Conservation (phyloP, 2,888 invertebrate species). For the Plagiodera versicolora region DNA sequence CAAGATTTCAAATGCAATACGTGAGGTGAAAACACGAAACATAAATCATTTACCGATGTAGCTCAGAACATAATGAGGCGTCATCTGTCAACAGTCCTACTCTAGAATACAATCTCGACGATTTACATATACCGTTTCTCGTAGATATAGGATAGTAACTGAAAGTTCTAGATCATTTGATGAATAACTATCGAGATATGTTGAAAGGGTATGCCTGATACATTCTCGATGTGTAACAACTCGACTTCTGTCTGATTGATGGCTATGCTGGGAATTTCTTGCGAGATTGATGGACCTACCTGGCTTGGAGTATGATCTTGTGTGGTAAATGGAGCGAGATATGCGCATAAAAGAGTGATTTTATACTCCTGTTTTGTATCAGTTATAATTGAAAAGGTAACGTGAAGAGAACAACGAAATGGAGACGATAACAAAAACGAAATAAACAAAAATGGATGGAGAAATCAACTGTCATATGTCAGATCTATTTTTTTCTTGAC, state of each 20-base stretch:
- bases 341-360: neutral
- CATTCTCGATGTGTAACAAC: conserved; percentile 30
- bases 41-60: neutral
- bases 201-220: conserved; percentile 34
- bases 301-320: neutral
- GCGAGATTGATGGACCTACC: conserved; percentile 25
- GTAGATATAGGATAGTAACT: conserved; percentile 28
- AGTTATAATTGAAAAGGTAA: too few species aligned
- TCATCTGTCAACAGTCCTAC: conserved; percentile 15
- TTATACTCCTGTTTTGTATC: too few species aligned
- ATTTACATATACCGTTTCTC: conserved; percentile 33
- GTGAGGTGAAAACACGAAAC: too few species aligned
- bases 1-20: too few species aligned
- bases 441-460: too few species aligned
- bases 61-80: conserved; percentile 25
- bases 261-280: conserved; percentile 20
- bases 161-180: conserved; percentile 34
- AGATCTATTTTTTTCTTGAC: too few species aligned
- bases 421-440: too few species aligned
- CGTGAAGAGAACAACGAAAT: too few species aligned
- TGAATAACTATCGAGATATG: conserved; percentile 35
- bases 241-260: conserved; percentile 31
- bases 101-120: conserved; percentile 29
- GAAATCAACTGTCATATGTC: too few species aligned
- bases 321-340: neutral